phyloP scores from a whole-genome alignment of 2,113 vertebrate genomes.

The Origma solitaria region DNA sequence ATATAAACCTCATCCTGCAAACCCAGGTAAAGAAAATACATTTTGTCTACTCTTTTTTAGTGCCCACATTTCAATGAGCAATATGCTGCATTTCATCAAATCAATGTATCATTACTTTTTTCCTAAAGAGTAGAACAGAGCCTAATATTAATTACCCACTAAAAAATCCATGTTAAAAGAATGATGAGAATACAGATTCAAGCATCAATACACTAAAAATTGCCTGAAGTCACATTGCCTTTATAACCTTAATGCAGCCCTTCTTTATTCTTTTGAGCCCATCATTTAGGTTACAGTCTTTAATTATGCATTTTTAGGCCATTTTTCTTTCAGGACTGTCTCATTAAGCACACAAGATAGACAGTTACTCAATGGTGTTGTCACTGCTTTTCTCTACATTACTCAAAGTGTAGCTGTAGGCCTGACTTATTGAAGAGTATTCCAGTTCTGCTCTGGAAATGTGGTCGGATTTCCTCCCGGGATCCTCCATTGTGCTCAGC shows the following conservation, averaged over 20 bases:
- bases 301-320: not conserved
- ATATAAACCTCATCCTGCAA: not conserved
- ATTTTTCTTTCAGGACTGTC: not conserved
- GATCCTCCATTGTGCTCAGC: not conserved
- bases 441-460: not conserved
- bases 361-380: not conserved
- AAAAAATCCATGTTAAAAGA: not conserved
- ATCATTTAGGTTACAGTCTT: not conserved
- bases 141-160: not conserved
- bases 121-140: not conserved
- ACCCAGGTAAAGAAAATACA: not conserved
- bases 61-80: not conserved
- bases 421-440: not conserved
- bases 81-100: not conserved
- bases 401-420: not conserved
- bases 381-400: not conserved
- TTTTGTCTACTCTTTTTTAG: not conserved
- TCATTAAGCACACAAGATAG: not conserved
- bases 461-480: fast-evolving
- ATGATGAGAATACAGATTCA: not conserved
- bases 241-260: not conserved
- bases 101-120: not conserved
- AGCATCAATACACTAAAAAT: not conserved
- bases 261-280: not conserved
- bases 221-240: not conserved